Conservation (phyloP, 2,113 vertebrate species). For the Asarcornis scutulata region DNA sequence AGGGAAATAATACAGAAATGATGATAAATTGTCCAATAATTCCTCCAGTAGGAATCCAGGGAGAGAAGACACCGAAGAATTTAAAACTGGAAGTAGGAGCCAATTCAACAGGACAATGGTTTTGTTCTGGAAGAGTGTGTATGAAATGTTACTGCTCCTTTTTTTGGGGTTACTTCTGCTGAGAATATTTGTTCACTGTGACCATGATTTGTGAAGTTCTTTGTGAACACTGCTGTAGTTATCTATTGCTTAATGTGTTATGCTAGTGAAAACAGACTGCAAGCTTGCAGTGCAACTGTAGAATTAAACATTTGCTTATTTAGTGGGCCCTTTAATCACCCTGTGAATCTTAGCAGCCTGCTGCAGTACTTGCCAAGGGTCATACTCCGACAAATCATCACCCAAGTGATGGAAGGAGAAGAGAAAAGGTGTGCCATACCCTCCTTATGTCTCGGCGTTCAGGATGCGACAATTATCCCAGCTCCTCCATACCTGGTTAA, state of each 20-base stretch:
- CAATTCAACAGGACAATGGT: conserved; percentile 15
- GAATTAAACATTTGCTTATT: background rate
- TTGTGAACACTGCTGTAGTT: background rate
- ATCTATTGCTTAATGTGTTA: background rate
- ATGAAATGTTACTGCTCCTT: background rate
- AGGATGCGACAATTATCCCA: background rate
- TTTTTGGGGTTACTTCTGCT: background rate
- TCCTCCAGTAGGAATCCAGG: background rate
- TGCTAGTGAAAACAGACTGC: background rate
- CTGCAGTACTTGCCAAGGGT: background rate
- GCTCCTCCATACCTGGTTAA: background rate
- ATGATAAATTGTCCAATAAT: conserved; percentile 47
- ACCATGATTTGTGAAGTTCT: background rate
- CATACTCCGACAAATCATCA: background rate
- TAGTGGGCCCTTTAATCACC: background rate
- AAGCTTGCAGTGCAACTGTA: background rate
- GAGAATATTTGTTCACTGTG: background rate
- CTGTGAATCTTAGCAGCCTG: background rate
- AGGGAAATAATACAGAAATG: conserved; percentile 56
- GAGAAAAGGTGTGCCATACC: background rate
- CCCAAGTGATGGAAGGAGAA: background rate
- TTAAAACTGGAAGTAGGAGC: conserved; percentile 8
- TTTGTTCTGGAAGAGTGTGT: background rate
- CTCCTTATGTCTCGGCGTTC: background rate
- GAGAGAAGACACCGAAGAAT: conserved; percentile 9